Evolutionary conservation across 2,113 vertebrate species (phyloP).

Genomic region (Muntiacus reevesi): DNA sequence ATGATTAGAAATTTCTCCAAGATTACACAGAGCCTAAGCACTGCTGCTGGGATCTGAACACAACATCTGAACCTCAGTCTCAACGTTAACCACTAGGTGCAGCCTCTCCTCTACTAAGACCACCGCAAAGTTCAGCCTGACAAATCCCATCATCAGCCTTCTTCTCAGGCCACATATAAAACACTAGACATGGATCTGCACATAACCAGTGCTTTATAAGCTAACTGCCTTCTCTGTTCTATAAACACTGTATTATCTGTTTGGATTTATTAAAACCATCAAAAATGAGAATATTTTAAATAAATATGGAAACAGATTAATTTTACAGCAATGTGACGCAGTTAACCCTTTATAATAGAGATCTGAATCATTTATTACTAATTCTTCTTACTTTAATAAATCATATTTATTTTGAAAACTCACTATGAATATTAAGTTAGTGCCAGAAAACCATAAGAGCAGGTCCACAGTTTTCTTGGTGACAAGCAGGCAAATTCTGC

Average conservation of each 20-base stretch:
- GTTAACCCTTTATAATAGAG: background rate
- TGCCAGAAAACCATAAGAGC: background rate
- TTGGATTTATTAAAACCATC: background rate
- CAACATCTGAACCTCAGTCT: background rate
- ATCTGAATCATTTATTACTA: background rate
- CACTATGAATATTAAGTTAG: background rate
- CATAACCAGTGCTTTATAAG: background rate
- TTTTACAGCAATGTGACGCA: background rate
- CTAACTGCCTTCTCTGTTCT: background rate
- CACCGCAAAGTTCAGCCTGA: background rate
- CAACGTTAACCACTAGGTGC: background rate
- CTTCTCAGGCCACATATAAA: background rate
- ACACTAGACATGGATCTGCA: background rate
- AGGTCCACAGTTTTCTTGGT: background rate
- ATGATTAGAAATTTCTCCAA: background rate
- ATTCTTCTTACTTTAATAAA: background rate
- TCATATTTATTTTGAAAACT: background rate
- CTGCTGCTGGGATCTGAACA: background rate
- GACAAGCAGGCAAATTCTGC: background rate
- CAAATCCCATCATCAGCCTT: background rate
- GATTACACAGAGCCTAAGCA: background rate
- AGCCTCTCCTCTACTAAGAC: background rate
- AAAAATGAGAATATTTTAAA: slow-evolving; percentile 18
- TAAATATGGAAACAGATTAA: background rate
- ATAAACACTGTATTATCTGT: background rate